These are phyloP conservation scores for Tupiocoris notatus DNA, from an alignment of 2,888 invertebrate species.

Conservation along the genomic window DNA sequence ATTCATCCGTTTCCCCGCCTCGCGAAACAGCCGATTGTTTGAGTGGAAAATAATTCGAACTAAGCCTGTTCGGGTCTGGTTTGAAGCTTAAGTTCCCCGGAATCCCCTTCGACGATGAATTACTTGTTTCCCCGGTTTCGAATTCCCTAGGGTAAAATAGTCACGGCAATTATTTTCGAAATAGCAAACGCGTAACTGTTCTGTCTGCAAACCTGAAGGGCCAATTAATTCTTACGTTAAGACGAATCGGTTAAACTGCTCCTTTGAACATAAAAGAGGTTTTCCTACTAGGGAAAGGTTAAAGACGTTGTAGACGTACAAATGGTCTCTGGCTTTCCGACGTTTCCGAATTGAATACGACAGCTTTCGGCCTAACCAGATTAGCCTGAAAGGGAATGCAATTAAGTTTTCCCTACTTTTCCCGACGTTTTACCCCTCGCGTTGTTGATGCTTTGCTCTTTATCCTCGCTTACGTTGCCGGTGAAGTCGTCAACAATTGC, in stretches of 20 bases:
- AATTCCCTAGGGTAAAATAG: neutral
- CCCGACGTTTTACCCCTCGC: neutral
- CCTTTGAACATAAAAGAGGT: neutral
- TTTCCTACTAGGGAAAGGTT: neutral
- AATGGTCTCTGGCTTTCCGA: conserved; percentile 6
- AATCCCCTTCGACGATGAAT: neutral
- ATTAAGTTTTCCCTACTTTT: conserved; percentile 29
- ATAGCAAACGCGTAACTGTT: neutral
- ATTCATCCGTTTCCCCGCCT: too few species aligned
- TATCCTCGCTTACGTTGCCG: neutral
- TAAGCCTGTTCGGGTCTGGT: neutral
- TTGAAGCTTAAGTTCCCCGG: neutral
- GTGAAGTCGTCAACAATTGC: neutral
- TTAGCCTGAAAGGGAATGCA: conserved; percentile 29
- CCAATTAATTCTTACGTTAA: neutral
- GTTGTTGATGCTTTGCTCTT: neutral
- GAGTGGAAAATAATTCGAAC: neutral
- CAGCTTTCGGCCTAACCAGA: conserved; percentile 28
- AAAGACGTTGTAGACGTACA: neutral
- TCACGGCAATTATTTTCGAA: neutral
- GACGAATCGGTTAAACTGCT: neutral
- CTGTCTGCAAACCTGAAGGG: neutral
- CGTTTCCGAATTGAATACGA: conserved; percentile 28
- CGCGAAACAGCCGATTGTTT: neutral
- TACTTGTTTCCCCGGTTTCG: neutral